Conservation (phyloP, 2,797 vertebrate genomes). For the Peromyscus attwateri region DNA sequence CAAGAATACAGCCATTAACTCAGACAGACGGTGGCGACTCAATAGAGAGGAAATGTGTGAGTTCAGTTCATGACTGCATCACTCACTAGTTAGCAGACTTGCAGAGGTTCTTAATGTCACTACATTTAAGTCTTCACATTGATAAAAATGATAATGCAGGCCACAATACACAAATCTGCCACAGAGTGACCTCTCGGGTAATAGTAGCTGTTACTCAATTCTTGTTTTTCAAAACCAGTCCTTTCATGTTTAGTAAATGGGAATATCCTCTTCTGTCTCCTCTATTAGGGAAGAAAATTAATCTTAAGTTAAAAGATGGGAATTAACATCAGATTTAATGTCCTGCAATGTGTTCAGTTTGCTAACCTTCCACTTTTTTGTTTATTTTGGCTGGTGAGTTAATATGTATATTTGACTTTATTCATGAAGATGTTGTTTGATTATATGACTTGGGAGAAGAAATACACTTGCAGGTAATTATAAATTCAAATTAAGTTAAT, state of each 20-base stretch:
- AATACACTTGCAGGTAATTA: neutral
- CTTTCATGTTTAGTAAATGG: neutral
- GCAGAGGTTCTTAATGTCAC: neutral
- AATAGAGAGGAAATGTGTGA: neutral
- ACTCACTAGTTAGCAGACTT: neutral
- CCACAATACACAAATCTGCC: neutral
- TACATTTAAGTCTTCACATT: neutral
- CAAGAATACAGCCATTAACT: neutral
- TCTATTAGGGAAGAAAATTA: neutral
- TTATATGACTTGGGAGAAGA: neutral
- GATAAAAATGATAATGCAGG: neutral
- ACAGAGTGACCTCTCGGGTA: neutral
- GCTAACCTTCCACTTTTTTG: neutral
- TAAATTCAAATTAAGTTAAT: neutral
- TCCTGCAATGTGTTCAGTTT: neutral
- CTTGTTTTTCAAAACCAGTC: neutral
- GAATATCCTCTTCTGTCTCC: neutral
- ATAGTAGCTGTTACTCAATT: neutral
- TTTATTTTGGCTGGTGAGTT: neutral
- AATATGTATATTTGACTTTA: neutral
- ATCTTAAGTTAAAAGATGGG: neutral
- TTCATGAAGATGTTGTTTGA: neutral
- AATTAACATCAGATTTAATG: neutral
- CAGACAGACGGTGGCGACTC: neutral
- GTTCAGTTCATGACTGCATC: neutral